These are phyloP conservation scores for Seriola dumerili DNA, from an alignment of 2,113 vertebrate species.

Conservation along the genomic window DNA sequence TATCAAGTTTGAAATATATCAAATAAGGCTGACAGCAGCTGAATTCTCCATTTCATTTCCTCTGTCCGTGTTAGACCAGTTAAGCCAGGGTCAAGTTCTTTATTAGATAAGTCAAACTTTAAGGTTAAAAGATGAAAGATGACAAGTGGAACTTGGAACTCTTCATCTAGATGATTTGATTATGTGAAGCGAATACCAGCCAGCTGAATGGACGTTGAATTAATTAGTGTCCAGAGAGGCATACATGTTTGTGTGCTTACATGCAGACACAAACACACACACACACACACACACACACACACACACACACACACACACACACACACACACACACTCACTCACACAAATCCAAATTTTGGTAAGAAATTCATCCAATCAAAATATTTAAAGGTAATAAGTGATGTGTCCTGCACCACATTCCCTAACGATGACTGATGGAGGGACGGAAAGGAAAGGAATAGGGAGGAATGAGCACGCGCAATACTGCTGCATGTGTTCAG, in stretches of 20 bases:
- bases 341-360: neutral
- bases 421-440: slow-evolving; percentile 43
- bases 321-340: neutral
- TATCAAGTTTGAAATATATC: neutral
- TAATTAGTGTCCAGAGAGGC: slow-evolving; percentile 25
- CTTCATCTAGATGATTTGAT: slow-evolving; percentile 31
- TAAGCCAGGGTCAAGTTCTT: neutral
- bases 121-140: slow-evolving; percentile 24
- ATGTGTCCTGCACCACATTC: slow-evolving; percentile 26
- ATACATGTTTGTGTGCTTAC: neutral
- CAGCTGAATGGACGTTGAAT: slow-evolving; percentile 28
- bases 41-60: slow-evolving; percentile 1
- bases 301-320: neutral
- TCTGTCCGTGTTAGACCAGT: neutral
- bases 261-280: neutral
- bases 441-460: neutral
- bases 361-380: slow-evolving; percentile 36
- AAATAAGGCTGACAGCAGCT: slow-evolving; percentile 1
- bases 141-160: slow-evolving; percentile 26
- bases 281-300: neutral
- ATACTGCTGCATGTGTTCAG: neutral
- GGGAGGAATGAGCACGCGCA: slow-evolving; percentile 3
- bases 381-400: slow-evolving; percentile 39
- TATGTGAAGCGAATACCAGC: slow-evolving; percentile 12
- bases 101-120: slow-evolving; percentile 12